Conservation (phyloP, 2,113 vertebrate species). For the Cryptotis parvus region DNA sequence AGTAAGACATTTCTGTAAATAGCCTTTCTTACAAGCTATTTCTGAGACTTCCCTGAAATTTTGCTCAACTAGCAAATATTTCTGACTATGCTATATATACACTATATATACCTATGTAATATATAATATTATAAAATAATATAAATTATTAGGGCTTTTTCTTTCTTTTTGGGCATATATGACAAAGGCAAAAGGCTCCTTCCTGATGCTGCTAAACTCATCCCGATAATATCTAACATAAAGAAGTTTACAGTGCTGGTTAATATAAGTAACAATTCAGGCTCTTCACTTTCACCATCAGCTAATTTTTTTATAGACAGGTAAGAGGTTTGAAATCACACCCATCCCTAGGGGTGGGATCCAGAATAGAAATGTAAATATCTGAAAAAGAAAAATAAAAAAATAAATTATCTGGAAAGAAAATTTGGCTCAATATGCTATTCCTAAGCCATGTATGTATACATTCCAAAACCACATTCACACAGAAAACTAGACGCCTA, state of each 20-base stretch:
- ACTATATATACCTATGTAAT: too few relatives aligned
- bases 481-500: background rate
- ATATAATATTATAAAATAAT: too few relatives aligned
- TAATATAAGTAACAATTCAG: background rate
- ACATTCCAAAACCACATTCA: background rate
- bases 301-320: constrained; percentile 26
- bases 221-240: background rate
- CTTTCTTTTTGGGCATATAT: background rate
- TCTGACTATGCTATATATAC: background rate
- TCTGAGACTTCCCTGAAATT: constrained; percentile 25
- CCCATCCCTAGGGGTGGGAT: background rate
- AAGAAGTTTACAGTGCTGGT: background rate
- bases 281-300: background rate
- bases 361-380: constrained; percentile 5
- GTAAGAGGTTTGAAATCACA: constrained; percentile 20
- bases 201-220: background rate
- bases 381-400: constrained; percentile 49
- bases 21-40: background rate
- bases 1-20: constrained; percentile 20
- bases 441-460: background rate
- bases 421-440: constrained; percentile 29
- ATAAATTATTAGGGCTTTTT: background rate
- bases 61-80: constrained; percentile 39
- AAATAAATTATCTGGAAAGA: too few relatives aligned
- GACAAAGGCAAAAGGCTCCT: background rate